Conservation (phyloP, 2,113 vertebrate species). For the Aramus guarauna region DNA sequence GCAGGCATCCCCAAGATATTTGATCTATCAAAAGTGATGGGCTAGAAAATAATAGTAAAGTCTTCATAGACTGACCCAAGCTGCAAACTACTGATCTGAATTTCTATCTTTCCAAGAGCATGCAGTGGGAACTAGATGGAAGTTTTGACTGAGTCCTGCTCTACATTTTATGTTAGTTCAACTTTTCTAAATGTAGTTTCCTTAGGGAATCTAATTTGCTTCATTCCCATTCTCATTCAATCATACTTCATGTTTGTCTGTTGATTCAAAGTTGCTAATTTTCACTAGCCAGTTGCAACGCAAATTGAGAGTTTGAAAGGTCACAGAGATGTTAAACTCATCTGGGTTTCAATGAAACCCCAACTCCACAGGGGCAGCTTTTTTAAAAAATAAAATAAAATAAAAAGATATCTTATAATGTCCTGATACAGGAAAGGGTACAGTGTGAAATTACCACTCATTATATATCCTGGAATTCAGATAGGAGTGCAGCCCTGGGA, state of each 20-base stretch:
- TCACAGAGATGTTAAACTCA: not conserved
- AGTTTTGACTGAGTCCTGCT: not conserved
- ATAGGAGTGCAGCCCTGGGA: not conserved
- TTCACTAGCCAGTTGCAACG: not conserved
- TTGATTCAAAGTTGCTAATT: not conserved
- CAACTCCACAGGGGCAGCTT: not conserved
- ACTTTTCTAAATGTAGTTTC: not conserved
- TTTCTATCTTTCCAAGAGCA: not conserved
- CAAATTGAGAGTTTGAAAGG: not conserved
- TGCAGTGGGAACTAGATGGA: not conserved
- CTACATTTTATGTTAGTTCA: not conserved
- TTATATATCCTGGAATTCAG: not conserved
- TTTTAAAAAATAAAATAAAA: not conserved
- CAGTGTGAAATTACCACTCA: not conserved
- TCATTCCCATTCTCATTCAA: not conserved
- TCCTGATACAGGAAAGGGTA: not conserved
- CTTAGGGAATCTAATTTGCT: not conserved
- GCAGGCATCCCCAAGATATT: not conserved
- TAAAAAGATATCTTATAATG: not conserved
- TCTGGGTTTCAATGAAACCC: not conserved
- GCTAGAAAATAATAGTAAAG: not conserved
- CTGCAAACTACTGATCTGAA: not conserved
- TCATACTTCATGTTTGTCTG: not conserved
- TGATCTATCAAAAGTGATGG: not conserved
- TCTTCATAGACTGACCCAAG: not conserved